Percentiles rank a stretch among this genome's conserved stretches.
Evolutionary conservation across 2,113 vertebrate species (phyloP).

Genomic region (Craseonycteris thonglongyai): DNA sequence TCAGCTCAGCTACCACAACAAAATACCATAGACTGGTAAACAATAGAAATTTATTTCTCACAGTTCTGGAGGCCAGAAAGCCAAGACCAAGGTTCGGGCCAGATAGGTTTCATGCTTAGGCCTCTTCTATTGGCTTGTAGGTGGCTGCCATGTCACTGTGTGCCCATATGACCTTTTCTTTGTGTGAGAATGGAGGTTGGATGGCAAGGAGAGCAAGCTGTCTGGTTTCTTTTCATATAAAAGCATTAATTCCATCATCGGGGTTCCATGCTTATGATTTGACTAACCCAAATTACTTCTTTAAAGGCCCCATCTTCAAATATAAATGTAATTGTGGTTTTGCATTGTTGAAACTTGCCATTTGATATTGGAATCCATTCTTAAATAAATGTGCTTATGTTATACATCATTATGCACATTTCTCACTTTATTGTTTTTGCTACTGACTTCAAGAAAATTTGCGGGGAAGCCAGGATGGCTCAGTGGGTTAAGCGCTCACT

Average conservation of each 20-base stretch:
- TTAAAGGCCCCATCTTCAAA: neutral
- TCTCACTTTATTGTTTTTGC: no score
- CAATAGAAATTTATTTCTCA: neutral
- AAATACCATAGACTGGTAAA: neutral
- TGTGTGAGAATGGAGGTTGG: neutral
- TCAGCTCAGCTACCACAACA: neutral
- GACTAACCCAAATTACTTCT: neutral
- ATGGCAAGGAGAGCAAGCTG: neutral
- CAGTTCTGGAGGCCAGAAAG: neutral
- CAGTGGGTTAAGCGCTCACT: no score
- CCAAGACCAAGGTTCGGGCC: neutral
- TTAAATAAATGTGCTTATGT: no score
- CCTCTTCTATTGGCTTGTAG: neutral
- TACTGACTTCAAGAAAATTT: no score
- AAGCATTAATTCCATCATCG: neutral
- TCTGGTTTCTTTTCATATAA: neutral
- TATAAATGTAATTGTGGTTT: no score
- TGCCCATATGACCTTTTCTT: neutral
- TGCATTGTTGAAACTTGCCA: no score
- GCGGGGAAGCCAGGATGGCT: no score
- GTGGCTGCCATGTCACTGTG: neutral
- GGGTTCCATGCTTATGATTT: neutral
- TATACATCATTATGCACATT: no score
- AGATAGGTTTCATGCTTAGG: neutral
- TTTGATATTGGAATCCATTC: no score